Conservation (phyloP, 2,888 invertebrate genomes). For the Erebia aethiops region DNA sequence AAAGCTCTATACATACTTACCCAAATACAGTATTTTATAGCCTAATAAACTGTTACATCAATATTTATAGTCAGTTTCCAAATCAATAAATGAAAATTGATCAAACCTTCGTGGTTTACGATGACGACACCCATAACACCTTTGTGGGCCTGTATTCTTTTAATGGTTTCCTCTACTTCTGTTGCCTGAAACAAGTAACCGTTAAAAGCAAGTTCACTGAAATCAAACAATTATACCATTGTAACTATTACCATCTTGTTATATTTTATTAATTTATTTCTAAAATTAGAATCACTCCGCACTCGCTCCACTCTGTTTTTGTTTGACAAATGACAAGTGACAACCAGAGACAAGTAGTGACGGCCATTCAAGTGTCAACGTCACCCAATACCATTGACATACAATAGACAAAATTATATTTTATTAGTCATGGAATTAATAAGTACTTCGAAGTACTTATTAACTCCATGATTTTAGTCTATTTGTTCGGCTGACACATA, state of each 20-base stretch:
- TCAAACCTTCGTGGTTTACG: slow-evolving; percentile 97
- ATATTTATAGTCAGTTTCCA: slow-evolving; percentile 44
- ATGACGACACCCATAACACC: slow-evolving; percentile 98
- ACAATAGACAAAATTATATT: too few relatives aligned
- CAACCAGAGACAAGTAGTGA: too few relatives aligned
- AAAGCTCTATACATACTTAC: slow-evolving; percentile 4
- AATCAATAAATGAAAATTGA: slow-evolving; percentile 60
- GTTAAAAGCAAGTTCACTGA: slow-evolving; percentile 7
- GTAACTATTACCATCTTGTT: slow-evolving; percentile 10
- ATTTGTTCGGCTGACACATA: too few relatives aligned
- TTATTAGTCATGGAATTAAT: too few relatives aligned
- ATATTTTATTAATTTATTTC: neutral
- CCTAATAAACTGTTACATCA: neutral
- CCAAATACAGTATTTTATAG: neutral
- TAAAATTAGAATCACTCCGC: neutral
- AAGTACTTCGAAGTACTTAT: too few relatives aligned
- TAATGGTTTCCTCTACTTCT: slow-evolving; percentile 99
- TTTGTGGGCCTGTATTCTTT: slow-evolving; percentile 97
- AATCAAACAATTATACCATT: neutral
- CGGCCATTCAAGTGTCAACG: too few relatives aligned
- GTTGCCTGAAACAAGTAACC: slow-evolving; percentile 78
- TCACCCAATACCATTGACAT: too few relatives aligned
- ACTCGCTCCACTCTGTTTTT: neutral
- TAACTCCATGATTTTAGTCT: too few relatives aligned
- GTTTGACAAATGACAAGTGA: neutral